A percentile compares a stretch with the other conserved stretches of the same genome.
These are phyloP conservation scores for Petroica traversi DNA, from an alignment of 2,113 vertebrate genomes.

Conservation along the genomic window DNA sequence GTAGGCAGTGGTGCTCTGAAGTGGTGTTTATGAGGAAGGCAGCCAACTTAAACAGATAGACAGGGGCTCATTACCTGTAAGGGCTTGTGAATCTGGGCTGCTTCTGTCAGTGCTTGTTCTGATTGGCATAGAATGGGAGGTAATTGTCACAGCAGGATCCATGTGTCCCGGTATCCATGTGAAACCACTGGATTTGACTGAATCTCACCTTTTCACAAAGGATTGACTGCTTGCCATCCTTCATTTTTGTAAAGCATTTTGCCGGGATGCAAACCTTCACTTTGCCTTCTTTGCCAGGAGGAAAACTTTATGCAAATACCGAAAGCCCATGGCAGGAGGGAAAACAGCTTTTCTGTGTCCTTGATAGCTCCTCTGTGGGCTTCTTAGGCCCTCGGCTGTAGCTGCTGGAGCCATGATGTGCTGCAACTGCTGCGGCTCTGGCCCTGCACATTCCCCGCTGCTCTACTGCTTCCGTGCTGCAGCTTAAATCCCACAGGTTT, in stretches of 20 bases:
- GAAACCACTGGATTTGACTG: not conserved
- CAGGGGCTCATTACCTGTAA: not conserved
- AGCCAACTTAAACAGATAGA: not conserved
- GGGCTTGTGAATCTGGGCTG: not conserved
- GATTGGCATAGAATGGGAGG: not conserved
- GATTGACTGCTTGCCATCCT: not conserved
- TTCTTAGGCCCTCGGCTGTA: not conserved
- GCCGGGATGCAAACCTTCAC: not conserved
- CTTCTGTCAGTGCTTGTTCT: not conserved
- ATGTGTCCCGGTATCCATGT: rapidly evolving
- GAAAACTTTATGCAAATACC: not conserved
- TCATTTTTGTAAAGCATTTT: rapidly evolving
- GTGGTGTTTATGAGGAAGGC: not conserved
- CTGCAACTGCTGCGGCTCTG: not conserved
- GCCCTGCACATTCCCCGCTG: not conserved
- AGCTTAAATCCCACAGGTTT: rapidly evolving
- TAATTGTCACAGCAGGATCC: not conserved
- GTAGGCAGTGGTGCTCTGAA: not conserved
- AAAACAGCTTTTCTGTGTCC: not conserved
- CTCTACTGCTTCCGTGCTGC: rapidly evolving
- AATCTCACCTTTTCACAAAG: not conserved
- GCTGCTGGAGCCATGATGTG: not conserved
- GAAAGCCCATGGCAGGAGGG: not conserved
- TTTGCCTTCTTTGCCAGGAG: not conserved
- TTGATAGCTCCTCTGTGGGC: too few species aligned